A percentile compares a stretch with the other conserved stretches of the same genome.
Evolutionary conservation across 2,797 vertebrate species (phyloP).

Genomic region (Xerus rutilus): DNA sequence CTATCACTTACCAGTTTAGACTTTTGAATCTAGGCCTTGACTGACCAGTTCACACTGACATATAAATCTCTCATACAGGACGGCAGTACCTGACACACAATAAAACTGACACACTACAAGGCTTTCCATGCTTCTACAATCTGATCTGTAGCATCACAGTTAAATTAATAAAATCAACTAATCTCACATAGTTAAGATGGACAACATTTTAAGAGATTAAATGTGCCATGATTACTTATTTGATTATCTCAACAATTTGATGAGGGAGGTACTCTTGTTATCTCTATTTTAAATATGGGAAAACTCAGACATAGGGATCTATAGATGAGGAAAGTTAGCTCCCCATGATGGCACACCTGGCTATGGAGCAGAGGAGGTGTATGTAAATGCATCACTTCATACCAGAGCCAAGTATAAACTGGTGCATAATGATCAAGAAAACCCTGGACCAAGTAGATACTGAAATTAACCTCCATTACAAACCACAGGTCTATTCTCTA

Average conservation of each 20-base stretch:
- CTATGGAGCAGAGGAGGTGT: background rate
- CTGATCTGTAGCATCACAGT: background rate
- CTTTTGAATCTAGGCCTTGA: background rate
- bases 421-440: background rate
- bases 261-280: background rate
- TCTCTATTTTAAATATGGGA: background rate
- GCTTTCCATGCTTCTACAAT: background rate
- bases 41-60: background rate
- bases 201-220: background rate
- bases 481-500: background rate
- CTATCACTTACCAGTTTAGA: background rate
- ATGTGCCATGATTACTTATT: background rate
- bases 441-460: background rate
- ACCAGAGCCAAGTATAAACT: background rate
- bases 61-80: background rate
- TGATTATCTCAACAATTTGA: background rate
- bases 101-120: background rate
- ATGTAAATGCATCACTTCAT: background rate
- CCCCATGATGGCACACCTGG: rapidly evolving
- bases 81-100: background rate
- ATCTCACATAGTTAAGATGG: background rate
- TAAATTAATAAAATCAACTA: background rate
- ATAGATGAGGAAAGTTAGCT: background rate
- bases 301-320: background rate
- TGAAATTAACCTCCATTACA: background rate